phyloP scores from a whole-genome alignment of 2,797 vertebrate genomes.

The Huso huso region DNA sequence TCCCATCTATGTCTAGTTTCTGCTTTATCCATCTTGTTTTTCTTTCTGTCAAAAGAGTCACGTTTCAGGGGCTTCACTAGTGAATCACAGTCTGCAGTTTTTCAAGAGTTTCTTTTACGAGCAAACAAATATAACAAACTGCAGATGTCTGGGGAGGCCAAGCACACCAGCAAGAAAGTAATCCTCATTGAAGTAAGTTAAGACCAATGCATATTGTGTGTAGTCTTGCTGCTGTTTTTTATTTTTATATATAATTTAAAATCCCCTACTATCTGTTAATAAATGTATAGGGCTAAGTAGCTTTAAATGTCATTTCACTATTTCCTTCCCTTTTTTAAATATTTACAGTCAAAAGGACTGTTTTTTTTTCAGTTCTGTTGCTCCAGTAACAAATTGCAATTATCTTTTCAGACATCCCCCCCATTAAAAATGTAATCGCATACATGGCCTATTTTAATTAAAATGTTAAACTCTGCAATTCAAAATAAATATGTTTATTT shows the following conservation, averaged over 20 bases:
- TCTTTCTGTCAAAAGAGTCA: slow-evolving; percentile 51
- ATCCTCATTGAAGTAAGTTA: slow-evolving; percentile 82
- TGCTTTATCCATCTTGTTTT: neutral
- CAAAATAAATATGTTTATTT: no score
- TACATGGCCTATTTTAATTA: no score
- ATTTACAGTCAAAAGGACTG: no score
- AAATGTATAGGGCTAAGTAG: no score
- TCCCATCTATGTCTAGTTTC: neutral
- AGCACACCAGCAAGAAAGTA: slow-evolving; percentile 61
- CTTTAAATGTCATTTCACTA: no score
- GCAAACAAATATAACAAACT: slow-evolving; percentile 86
- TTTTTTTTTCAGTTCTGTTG: no score
- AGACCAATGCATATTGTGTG: neutral
- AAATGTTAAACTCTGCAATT: no score
- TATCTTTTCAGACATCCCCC: no score
- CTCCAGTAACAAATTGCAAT: no score
- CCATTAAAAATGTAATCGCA: no score
- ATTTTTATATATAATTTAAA: neutral
- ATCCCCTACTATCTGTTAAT: no score
- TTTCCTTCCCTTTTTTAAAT: no score
- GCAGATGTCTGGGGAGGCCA: slow-evolving; percentile 74
- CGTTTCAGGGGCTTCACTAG: slow-evolving; percentile 50
- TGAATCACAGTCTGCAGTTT: slow-evolving; percentile 70
- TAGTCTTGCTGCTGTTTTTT: neutral
- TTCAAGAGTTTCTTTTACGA: slow-evolving; percentile 85